Evolutionary conservation across 2,113 vertebrate species (phyloP).

Genomic region (Epinephelus lanceolatus): DNA sequence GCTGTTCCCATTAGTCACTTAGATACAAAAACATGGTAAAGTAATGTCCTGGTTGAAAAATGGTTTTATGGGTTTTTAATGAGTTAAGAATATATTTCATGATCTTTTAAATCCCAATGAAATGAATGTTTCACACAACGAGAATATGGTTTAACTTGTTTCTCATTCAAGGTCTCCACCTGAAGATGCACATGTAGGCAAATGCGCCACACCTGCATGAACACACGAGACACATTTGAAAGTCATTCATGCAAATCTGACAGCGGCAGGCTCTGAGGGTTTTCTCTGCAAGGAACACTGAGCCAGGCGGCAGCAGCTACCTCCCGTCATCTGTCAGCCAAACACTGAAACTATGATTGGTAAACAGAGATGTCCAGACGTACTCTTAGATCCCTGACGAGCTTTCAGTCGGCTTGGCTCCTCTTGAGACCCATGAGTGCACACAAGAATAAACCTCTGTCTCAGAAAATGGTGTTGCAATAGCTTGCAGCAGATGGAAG

Average conservation of each 20-base stretch:
- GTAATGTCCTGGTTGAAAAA: too few species aligned
- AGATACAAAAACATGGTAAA: too few species aligned
- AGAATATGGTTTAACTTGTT: not conserved
- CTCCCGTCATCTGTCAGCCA: slow-evolving; percentile 67
- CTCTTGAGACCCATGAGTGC: slow-evolving; percentile 60
- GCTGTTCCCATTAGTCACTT: too few species aligned
- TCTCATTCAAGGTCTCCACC: not conserved
- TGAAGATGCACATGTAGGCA: slow-evolving; percentile 22
- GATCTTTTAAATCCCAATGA: not conserved
- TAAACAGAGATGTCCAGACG: slow-evolving; percentile 72
- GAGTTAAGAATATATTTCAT: not conserved
- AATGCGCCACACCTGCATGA: slow-evolving; percentile 17
- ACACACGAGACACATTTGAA: slow-evolving; percentile 49
- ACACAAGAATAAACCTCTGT: slow-evolving; percentile 55
- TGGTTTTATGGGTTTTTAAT: not conserved
- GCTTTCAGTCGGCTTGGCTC: slow-evolving; percentile 33
- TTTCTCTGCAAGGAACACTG: slow-evolving; percentile 55
- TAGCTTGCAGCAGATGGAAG: slow-evolving; percentile 74
- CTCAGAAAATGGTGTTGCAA: slow-evolving; percentile 55
- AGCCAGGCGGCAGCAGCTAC: slow-evolving; percentile 44
- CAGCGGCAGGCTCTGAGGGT: slow-evolving; percentile 63
- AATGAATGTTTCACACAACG: not conserved
- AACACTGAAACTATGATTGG: slow-evolving; percentile 61
- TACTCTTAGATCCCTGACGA: slow-evolving; percentile 57
- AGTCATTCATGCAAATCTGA: slow-evolving; percentile 74